Evolutionary conservation across 2,888 invertebrate genomes (phyloP), one percentile per base, ranked within the genome.

Genomic region (Drosophila peninsularis): DNA sequence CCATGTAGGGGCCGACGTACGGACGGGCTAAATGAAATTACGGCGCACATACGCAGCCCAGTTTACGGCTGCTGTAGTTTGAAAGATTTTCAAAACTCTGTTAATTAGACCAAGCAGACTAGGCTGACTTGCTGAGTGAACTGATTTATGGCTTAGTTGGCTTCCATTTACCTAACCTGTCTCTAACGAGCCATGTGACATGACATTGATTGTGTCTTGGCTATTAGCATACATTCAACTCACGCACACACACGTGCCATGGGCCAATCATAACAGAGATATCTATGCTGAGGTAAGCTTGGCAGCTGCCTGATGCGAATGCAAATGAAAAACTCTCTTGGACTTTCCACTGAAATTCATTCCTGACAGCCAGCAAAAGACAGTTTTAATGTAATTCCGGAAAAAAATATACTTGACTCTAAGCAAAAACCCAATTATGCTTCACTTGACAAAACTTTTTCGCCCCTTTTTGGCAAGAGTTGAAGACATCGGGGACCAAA

Each of bases 201-300:
- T 14, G 49, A 5, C 49, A 34, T 34, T 19, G 44, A 13, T 24
- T 44, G 21, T 24, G 44, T 44, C 14, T 44, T 14, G 21, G 7
- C 24, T 14, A 44, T 44, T 34, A 50, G 49, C 49, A 50, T 50
- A 34, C 49, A 50, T 34, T 34, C 19, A 34, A 45, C 45, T n/a
- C 42, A 42, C 21, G 11, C 13, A 13, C 13, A 45, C 19, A 49
- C 13, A 3, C 5, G 32, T 49, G 30, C 13, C 30, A 32, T 1
- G 19, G 47, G 6, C 6, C 47, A 17, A 49, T 49, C 32, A 50
- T 13, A 50, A 21, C 1, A 14, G 13, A 14, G 11, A 5, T 14
- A 34, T 7, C 9, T 45, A n/a, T 27, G 17, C 49, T 19, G 32
- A 49, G 17, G 5, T 30, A 30, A 47, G 45, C 30, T 30, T 30